A percentile compares a stretch with the other conserved stretches of the same genome.
Evolutionary conservation across 2,888 invertebrate genomes (phyloP).

Genomic region (Amphipyra berbera): DNA sequence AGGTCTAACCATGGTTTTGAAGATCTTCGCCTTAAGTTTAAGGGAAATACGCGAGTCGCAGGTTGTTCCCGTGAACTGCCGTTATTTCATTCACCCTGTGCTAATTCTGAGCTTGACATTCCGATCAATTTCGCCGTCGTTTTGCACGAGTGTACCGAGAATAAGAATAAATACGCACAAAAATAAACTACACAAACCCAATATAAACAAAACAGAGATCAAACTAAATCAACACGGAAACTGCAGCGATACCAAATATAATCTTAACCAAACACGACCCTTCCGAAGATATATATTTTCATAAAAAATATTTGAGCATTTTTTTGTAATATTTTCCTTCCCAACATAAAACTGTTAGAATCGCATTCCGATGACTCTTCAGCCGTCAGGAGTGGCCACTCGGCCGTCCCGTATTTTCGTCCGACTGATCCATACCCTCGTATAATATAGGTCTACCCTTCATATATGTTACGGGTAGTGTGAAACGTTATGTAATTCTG

Average conservation of each 20-base stretch:
- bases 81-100: no score
- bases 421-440: constrained; percentile 21
- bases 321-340: constrained; percentile 41
- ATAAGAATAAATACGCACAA: no score
- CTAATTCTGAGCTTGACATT: no score
- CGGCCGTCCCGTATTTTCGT: constrained; percentile 22
- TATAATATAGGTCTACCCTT: constrained; percentile 16
- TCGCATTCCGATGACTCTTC: constrained; percentile 45
- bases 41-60: no score
- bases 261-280: constrained; percentile 47
- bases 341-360: constrained; percentile 46
- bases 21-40: no score
- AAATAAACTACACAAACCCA: neutral
- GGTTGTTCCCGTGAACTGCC: no score
- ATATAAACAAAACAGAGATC: constrained; percentile 22
- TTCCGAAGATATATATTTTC: constrained; percentile 42
- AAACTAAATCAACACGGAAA: constrained; percentile 33
- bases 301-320: constrained; percentile 44
- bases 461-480: constrained; percentile 10
- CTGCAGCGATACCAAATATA: constrained; percentile 23
- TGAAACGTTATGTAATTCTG: neutral
- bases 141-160: no score
- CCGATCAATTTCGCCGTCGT: no score
- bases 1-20: no score
- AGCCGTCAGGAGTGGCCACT: constrained; percentile 38